phyloP scores from a whole-genome alignment of 2,113 vertebrate genomes.

The Lophius piscatorius region DNA sequence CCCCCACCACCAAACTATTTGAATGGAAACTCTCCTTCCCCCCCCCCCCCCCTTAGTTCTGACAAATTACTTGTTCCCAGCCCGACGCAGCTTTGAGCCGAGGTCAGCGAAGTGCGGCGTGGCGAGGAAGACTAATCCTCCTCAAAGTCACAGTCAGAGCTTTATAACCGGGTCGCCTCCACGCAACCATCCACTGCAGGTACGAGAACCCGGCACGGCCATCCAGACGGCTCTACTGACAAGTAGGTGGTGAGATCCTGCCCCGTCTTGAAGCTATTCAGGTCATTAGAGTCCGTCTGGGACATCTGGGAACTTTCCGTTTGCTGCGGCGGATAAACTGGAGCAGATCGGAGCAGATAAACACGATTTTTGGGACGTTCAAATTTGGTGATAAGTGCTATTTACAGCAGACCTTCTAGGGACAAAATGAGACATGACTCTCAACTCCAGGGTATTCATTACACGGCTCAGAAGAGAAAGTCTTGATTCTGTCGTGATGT shows the following conservation, averaged over 20 bases:
- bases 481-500: constrained; percentile 15
- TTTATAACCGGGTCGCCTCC: constrained; percentile 12
- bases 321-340: constrained; percentile 11
- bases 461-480: constrained; percentile 3
- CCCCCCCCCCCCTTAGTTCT: no score
- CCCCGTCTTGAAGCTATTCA: constrained; percentile 23
- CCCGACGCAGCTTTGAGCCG: constrained; percentile 42
- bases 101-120: constrained; percentile 46
- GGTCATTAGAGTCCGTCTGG: constrained; percentile 19
- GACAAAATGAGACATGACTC: constrained; percentile 22
- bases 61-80: constrained; percentile 33
- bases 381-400: neutral
- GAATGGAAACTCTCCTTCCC: constrained; percentile 20
- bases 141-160: constrained; percentile 46
- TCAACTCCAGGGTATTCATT: constrained; percentile 2
- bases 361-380: constrained; percentile 19
- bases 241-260: constrained; percentile 14
- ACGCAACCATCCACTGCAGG: constrained; percentile 23
- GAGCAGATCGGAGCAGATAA: constrained; percentile 33
- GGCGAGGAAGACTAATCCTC: constrained; percentile 43
- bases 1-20: constrained; percentile 2
- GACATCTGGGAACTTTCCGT: constrained; percentile 32
- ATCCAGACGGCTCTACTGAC: constrained; percentile 11
- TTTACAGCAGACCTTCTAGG: constrained; percentile 27
- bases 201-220: constrained; percentile 26